These are phyloP conservation scores for Bombus cullumanus DNA, from an alignment of 1,140 invertebrate species.

Conservation along the genomic window DNA sequence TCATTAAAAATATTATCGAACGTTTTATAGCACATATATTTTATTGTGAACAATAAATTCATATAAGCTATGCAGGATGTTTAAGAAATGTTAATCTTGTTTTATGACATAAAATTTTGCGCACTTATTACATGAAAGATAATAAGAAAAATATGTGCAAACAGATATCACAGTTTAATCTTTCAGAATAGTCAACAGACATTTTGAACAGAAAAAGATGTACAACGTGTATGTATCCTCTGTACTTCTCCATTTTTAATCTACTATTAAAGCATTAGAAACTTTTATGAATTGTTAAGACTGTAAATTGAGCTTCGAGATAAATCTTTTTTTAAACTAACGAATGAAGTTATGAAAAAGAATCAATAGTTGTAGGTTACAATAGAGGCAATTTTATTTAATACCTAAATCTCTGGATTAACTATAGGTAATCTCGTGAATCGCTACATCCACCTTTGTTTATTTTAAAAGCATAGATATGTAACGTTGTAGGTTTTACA, in stretches of 20 bases:
- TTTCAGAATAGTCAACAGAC: background rate
- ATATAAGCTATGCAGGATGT: too few species aligned
- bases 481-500: background rate
- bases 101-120: background rate
- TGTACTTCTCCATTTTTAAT: background rate
- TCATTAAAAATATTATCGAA: background rate
- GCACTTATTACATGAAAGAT: background rate
- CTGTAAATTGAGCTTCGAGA: background rate
- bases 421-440: background rate
- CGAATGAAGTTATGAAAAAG: background rate
- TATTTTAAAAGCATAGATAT: background rate
- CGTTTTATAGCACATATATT: background rate
- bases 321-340: background rate
- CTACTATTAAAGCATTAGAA: background rate
- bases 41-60: background rate
- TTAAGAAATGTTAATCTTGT: background rate
- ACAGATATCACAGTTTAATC: background rate
- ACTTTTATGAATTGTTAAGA: background rate
- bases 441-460: background rate
- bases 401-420: background rate
- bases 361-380: background rate
- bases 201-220: background rate
- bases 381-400: background rate
- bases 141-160: background rate
- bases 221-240: background rate